Evolutionary conservation across 2,888 invertebrate genomes (phyloP), one percentile per base, ranked within the genome.

Genomic region (Phrixothrix hirtus): DNA sequence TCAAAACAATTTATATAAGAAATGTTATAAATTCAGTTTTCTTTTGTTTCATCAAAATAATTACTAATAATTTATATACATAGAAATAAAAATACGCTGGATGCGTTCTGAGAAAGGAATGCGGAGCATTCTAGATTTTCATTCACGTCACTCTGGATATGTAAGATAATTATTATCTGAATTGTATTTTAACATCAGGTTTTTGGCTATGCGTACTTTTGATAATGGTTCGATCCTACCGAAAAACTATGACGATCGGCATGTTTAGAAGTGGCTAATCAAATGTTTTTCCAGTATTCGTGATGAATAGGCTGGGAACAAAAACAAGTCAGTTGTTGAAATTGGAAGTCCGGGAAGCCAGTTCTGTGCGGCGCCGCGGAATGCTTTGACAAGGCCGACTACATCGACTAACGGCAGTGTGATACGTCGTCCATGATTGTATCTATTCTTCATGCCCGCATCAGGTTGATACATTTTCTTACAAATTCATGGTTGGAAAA

Each of bases 251-350:
- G 44, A 49, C 43, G 48, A 38, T 42, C 51, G 56, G 51, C 56
- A 48, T 56, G 56, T 56, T 56, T 56, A 56, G 52, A 52, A 52
- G 56, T 56, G 56, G 56, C 56, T 56, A 56, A 56, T 56, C 56
- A 52, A 55, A 51, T 51, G 56, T 56, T 56, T 56, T 56, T 56
- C 52, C 52, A 52, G 30, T 51, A 43, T 53, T 45, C 46, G 59
- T 66, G 66, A 66, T 66, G 65, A 61, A 66, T 66, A 65, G 66
- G 65, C 66, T 64, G 65, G 69, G 66, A 69, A 72, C 70, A 73
- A 73, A 73, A 73, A 73, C 70, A 69, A 71, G 72, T 70, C 72
- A 71, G 67, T 71, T 69, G 72, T 68, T 69, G 73, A 73, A 73
- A 73, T 73, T 73, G 72, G 71, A 72, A 72, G 73, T 71, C 70